Conservation (phyloP, 2,113 vertebrate species). For the Pavo muticus region DNA sequence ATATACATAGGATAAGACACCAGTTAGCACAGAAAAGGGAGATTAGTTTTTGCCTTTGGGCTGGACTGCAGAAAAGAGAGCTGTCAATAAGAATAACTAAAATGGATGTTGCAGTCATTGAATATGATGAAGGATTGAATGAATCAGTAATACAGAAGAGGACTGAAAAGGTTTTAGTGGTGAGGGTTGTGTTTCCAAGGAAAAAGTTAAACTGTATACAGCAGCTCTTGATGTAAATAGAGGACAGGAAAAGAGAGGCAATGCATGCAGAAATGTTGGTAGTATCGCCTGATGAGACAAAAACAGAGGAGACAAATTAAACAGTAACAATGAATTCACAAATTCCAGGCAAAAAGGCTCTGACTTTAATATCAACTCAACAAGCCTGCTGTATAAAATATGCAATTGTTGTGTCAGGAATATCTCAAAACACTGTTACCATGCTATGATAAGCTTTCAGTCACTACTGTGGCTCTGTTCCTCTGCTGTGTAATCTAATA, state of each 20-base stretch:
- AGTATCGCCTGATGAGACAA: neutral
- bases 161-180: neutral
- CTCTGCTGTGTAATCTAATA: neutral
- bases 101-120: neutral
- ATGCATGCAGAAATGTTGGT: neutral
- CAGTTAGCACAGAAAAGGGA: slow-evolving; percentile 37
- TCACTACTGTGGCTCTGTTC: neutral
- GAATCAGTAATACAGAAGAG: slow-evolving; percentile 41
- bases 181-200: neutral
- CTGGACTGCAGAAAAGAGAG: slow-evolving; percentile 18
- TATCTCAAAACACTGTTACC: neutral
- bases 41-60: slow-evolving; percentile 51
- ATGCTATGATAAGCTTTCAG: neutral
- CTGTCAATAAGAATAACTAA: slow-evolving; percentile 43
- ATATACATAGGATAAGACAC: slow-evolving; percentile 15
- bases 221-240: neutral
- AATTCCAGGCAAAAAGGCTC: neutral
- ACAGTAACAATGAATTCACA: neutral
- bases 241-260: neutral
- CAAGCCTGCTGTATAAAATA: neutral
- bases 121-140: slow-evolving; percentile 5
- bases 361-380: neutral
- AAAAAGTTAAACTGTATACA: neutral
- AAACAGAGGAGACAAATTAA: neutral
- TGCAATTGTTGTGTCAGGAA: neutral